Base-by-base conservation (phyloP, 2,888 invertebrate genomes). In the Stenchaetothrips biformis region DNA sequence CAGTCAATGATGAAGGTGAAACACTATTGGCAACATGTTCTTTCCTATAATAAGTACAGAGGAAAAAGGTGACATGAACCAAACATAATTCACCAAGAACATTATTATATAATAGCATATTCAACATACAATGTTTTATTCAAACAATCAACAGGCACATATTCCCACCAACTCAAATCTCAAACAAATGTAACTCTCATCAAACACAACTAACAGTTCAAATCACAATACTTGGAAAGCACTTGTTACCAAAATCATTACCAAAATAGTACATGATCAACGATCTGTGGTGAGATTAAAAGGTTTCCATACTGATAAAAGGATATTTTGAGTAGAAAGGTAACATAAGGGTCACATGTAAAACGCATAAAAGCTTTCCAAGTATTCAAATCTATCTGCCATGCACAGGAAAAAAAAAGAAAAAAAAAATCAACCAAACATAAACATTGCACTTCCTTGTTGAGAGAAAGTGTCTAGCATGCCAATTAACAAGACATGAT, bases 351-450 rank as follows among this genome's bases (percentile, higher is more conserved):
- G n/a, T n/a, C n/a, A n/a, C n/a, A n/a, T n/a, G n/a, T 37, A 37
- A 37, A 37, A 37, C 4, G 4, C 37, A 37, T 1, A 37, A 37
- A 37, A 37, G 37, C 37, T 37, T 59, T 59, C 59, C 59, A 59
- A 59, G 18, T 59, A 18, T 16, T 2, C 9, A 37, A 37, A 37
- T 37, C 37, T 37, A 37, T 37, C 37, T 4, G 37, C 37, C 37
- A 37, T 79, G 79, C 77, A 81, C 79, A 81, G 78, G n/a, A n/a
- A n/a, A n/a, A n/a, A n/a, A n/a, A n/a, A n/a, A n/a, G n/a, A n/a
- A 78, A 49, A 53, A 48, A 79, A 8, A 11, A 79, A 16, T 16
- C 48, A 79, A 48, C 48, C 78, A 79, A 67, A 77, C 78, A 81
- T n/a, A 49, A 48, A 49, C n/a, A 13, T 47, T 48, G 37, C 37